Percentiles rank a stretch among this genome's conserved stretches.
These are phyloP conservation scores for Digitonthophagus gazella DNA, from an alignment of 2,888 invertebrate species.

Conservation along the genomic window DNA sequence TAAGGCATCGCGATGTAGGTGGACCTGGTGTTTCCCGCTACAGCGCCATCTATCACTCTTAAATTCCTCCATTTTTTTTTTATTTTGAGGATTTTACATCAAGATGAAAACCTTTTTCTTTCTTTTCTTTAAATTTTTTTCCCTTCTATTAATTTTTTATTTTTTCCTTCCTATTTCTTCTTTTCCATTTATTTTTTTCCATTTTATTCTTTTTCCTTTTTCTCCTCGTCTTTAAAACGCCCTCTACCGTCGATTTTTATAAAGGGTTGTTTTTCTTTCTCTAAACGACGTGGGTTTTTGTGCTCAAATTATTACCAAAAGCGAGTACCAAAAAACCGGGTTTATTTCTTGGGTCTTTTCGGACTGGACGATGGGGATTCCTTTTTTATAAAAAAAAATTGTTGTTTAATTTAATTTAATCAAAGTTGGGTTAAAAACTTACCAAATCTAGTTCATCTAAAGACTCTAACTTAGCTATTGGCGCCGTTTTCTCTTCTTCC, in stretches of 20 bases:
- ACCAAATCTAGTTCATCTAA: conserved; percentile 63
- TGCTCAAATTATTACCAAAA: neutral
- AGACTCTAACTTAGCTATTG: conserved; percentile 65
- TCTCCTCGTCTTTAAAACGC: no score
- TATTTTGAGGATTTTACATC: no score
- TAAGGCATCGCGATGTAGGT: neutral
- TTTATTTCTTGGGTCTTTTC: conserved; percentile 37
- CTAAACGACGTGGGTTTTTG: neutral
- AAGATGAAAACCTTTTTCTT: no score
- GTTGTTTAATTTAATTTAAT: neutral
- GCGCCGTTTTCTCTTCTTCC: conserved; percentile 53
- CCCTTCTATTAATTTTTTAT: no score
- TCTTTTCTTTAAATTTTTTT: no score
- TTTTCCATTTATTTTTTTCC: neutral
- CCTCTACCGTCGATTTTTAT: no score
- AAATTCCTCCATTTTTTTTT: no score
- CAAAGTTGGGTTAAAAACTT: no score
- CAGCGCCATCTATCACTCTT: no score
- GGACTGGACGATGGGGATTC: conserved; percentile 39
- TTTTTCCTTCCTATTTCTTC: neutral
- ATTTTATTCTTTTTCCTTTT: no score
- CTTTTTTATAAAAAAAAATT: conserved; percentile 30
- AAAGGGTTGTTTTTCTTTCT: neutral
- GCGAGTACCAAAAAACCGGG: neutral
- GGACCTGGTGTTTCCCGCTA: neutral